Conservation (phyloP, 2,113 vertebrate species). For the Lamprotornis superbus region DNA sequence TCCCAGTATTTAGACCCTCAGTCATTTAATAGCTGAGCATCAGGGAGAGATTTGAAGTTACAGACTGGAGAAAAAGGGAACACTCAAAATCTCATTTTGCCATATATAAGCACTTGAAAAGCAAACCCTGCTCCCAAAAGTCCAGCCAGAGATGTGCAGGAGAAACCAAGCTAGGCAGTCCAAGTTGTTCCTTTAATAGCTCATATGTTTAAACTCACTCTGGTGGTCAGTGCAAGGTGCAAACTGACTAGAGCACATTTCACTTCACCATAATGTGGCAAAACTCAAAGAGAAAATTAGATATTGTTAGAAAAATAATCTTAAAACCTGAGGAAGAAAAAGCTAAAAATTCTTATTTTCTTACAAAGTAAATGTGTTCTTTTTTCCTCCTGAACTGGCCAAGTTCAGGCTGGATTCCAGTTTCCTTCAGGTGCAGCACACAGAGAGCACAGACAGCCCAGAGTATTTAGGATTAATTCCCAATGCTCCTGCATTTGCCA, state of each 20-base stretch:
- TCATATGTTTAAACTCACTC: background rate
- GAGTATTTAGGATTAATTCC: background rate
- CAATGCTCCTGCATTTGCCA: background rate
- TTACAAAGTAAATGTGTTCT: background rate
- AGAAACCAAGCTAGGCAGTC: background rate
- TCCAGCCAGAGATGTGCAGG: background rate
- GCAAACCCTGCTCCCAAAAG: background rate
- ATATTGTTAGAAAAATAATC: rapidly evolving
- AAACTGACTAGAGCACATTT: background rate
- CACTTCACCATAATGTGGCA: background rate
- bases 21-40: background rate
- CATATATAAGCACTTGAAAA: background rate
- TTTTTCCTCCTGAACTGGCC: background rate
- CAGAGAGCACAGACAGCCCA: background rate
- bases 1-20: background rate
- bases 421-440: background rate
- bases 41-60: background rate
- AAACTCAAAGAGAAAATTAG: background rate
- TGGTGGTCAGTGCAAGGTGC: background rate
- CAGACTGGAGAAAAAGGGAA: background rate
- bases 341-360: background rate
- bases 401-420: background rate
- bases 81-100: background rate
- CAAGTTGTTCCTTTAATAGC: background rate
- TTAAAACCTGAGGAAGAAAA: background rate